Evolutionary conservation across 2,797 vertebrate genomes (phyloP).

Genomic region (Pyrocephalus nanus): DNA sequence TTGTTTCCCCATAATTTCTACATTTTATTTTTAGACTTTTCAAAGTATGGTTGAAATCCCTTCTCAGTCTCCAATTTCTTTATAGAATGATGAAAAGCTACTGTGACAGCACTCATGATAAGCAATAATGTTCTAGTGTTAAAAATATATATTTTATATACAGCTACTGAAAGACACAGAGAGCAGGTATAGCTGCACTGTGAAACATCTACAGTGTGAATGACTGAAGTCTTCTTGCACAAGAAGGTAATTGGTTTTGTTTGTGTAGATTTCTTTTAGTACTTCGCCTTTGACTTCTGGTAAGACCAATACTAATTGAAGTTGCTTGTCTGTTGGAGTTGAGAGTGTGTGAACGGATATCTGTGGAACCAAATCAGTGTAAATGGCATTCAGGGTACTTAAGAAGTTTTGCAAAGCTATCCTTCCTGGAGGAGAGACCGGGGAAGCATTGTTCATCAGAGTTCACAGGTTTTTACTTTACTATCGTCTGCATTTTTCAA

Average conservation of each 20-base stretch:
- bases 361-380: slow-evolving; percentile 5
- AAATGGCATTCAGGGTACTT: slow-evolving; percentile 15
- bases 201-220: fast-evolving
- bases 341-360: background rate
- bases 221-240: background rate
- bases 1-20: background rate
- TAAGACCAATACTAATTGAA: background rate
- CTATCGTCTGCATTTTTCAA: background rate
- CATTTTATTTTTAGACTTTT: background rate
- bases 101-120: background rate
- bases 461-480: background rate
- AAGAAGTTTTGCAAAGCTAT: background rate
- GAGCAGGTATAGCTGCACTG: background rate
- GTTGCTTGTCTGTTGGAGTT: background rate
- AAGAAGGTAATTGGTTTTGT: background rate
- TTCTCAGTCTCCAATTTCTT: background rate
- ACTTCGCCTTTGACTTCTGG: background rate
- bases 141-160: background rate
- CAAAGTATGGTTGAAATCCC: background rate
- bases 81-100: background rate
- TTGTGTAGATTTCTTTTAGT: background rate
- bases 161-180: background rate
- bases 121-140: background rate
- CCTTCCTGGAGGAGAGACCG: background rate
- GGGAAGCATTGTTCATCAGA: background rate